Evolutionary conservation across 1,140 invertebrate genomes (phyloP).

Genomic region (Patella vulgata): DNA sequence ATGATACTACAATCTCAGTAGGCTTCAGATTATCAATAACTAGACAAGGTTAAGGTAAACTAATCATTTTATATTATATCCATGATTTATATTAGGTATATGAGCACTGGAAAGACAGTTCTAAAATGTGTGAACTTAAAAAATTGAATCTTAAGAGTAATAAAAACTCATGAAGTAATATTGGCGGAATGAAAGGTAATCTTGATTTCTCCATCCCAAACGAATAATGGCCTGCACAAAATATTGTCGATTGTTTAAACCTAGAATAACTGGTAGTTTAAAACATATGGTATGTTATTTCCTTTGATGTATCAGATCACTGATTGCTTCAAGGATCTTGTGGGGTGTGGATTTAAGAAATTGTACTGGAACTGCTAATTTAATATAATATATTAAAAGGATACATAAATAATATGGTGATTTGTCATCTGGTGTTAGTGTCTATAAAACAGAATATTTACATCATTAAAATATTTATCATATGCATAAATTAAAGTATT

Average conservation of each 20-base stretch:
- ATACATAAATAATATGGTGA: constrained; percentile 59
- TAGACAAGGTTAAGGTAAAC: constrained; percentile 42
- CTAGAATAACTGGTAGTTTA: no score
- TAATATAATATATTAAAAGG: constrained; percentile 32
- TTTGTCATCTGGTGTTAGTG: constrained; percentile 47
- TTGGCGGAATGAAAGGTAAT: no score
- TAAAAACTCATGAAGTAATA: neutral
- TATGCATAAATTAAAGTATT: no score
- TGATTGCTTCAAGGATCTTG: no score
- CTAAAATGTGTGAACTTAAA: neutral
- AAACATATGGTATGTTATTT: no score
- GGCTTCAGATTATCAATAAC: constrained; percentile 62
- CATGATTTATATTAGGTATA: constrained; percentile 1
- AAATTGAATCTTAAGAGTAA: constrained; percentile 7
- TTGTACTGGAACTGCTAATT: no score
- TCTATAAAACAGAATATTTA: constrained; percentile 27
- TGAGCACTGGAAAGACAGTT: constrained; percentile 15
- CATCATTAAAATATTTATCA: no score
- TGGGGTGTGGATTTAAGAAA: no score
- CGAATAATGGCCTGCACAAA: no score
- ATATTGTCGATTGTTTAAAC: no score
- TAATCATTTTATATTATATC: neutral
- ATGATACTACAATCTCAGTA: constrained; percentile 63
- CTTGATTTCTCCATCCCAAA: no score
- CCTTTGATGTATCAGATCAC: no score